Base-by-base conservation (phyloP, 2,888 invertebrate species). In the Micropterix aruncella region DNA sequence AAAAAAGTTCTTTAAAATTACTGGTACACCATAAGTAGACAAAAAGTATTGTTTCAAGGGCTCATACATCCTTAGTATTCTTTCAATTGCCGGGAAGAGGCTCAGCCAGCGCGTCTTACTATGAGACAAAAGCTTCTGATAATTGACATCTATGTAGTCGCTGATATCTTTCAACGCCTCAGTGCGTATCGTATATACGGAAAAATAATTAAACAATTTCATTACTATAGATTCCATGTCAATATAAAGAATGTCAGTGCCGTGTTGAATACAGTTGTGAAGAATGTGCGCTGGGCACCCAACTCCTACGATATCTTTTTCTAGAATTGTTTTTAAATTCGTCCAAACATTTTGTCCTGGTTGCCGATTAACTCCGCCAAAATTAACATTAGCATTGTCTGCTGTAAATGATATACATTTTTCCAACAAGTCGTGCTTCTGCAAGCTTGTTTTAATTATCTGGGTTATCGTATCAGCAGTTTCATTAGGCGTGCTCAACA, bases 311-410 rank as follows among this genome's bases (percentile, higher is more conserved):
- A 55, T 45, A 38, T 52, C 47, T 40, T 49, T 47, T 16, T 52
- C 39, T 9, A 55, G 17, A 16, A 43, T 3, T 18, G 47, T 44
- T 51, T 55, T 52, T 40, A 54, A 46, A 40, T 50, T 47, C 41
- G 49, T 43, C 44, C 44, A 51, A 27, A 55, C 51, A 51, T 56
- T 56, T 46, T 49, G 19, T n/a, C n/a, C n/a, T n/a, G n/a, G n/a
- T n/a, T 37, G 46, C 15, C 52, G 45, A 16, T 49, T 27, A 14
- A 53, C 44, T 5, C 55, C 56, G 16, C 57, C 56, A 49, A 58
- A 58, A 49, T 58, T 58, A n/a, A 52, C 52, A 48, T 57, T 57
- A 16, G 52, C 52, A 47, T 59, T 58, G 42, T 56, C 56, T 19
- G 50, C 56, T 19, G 52, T 52, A 44, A 56, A 56, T 40, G 52